Base-by-base conservation (phyloP, 2,888 invertebrate genomes). In the Mesorhabditis spiculigera region DNA sequence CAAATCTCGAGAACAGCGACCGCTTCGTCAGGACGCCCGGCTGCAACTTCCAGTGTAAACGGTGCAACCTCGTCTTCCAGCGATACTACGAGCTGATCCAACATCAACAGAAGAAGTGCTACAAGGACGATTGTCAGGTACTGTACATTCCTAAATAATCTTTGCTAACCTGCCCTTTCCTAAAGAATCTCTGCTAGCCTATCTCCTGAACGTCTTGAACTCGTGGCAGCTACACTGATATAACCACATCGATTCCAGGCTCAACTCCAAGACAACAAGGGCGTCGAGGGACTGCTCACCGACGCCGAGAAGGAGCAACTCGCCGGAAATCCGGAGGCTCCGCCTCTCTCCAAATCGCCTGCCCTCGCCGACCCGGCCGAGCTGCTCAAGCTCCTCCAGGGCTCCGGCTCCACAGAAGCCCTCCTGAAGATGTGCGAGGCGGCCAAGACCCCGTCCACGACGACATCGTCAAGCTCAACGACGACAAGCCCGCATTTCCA, bases 51-150 rank as follows among this genome's bases (percentile, higher is more conserved):
- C 13, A 63, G 4, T 63, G 43, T 4, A 44, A 4, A 62, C 65
- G 78, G n/a, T 98, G 98, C 88, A 91, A 93, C 85, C 89, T 96
- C 77, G 96, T 96, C 68, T 98, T 98, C 88, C 97, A 97, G 88
- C 90, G 97, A 77, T 97, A 98, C 87, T 97, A 97, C 87, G 98
- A 98, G 88, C 89, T 98, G 69, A 97, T 98, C 83, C 91, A 97
- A 77, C 98, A 98, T 89, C 97, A 98, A 86, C 96, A 97, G 87
- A 95, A 94, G 71, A 94, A 95, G 86, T 98, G 97, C 88, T 96
- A 94, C 87, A 83, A 86, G 68, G 86, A 77, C 67, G 78, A 78
- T 43, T 74, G 71, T 50, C 58, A 63, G 64, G 41, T 50, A 50
- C 28, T 28, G 28, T 28, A 28, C 1, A 28, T 28, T 28, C n/a